Percentiles rank a stretch among this genome's conserved stretches.
Conservation (phyloP, 2,888 invertebrate genomes). For the Uloborus plumipes region DNA sequence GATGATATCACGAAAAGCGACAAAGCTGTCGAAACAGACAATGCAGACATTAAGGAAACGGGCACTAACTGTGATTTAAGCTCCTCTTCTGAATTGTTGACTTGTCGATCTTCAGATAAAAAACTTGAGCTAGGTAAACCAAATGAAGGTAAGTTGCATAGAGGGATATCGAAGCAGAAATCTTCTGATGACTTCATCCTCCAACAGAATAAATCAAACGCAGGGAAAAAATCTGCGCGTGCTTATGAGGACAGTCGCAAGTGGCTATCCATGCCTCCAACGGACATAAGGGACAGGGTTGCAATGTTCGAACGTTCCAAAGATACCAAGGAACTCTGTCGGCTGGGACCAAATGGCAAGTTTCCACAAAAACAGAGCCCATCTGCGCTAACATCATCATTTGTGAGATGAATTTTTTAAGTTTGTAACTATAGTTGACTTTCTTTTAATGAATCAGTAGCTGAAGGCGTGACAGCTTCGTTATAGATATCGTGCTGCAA, state of each 20-base stretch:
- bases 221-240: conserved; percentile 25
- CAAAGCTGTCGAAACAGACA: conserved; percentile 50
- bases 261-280: conserved; percentile 52
- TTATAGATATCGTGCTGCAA: not conserved
- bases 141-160: conserved; percentile 6
- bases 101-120: not conserved
- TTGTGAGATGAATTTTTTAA: conserved; percentile 51
- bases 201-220: conserved; percentile 38
- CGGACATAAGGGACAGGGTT: conserved; percentile 59
- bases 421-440: not conserved
- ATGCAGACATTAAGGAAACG: conserved; percentile 31
- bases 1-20: conserved; percentile 42
- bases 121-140: not conserved
- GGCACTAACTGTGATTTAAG: conserved; percentile 41
- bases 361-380: conserved; percentile 59
- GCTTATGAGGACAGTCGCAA: conserved; percentile 37
- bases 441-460: not conserved
- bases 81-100: conserved; percentile 11
- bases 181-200: conserved; percentile 25
- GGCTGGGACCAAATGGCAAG: conserved; percentile 62
- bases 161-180: not conserved
- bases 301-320: conserved; percentile 65
- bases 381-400: conserved; percentile 59
- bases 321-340: conserved; percentile 53
- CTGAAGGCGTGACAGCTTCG: not conserved